These are phyloP conservation scores for Nymphalis c-album DNA, from an alignment of 2,888 invertebrate species.

Conservation along the genomic window DNA sequence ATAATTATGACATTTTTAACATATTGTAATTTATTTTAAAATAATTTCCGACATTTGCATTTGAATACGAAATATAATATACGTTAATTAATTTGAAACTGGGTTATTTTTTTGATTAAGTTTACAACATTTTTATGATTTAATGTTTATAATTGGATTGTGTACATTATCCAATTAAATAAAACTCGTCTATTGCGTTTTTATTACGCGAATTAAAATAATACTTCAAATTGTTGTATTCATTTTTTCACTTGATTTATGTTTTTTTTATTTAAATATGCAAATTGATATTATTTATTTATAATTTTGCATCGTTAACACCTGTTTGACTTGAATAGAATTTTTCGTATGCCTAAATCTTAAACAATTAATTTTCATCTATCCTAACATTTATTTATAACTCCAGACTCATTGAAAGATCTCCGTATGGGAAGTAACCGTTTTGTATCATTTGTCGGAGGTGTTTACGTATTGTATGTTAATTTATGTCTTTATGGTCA, in stretches of 20 bases:
- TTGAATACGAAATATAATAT: neutral
- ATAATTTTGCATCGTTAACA: too few species aligned
- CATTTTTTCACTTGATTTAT: too few species aligned
- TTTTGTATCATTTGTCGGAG: conserved; percentile 62
- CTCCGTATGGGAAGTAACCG: conserved; percentile 54
- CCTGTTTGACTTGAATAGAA: too few species aligned
- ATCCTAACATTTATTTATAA: neutral
- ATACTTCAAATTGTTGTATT: neutral
- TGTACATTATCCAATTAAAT: neutral
- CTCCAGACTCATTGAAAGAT: conserved; percentile 1
- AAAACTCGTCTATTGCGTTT: neutral
- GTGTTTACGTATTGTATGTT: conserved; percentile 70
- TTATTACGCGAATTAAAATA: neutral
- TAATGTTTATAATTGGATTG: too few species aligned
- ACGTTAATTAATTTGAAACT: neutral
- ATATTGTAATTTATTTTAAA: neutral
- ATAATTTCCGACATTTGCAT: neutral
- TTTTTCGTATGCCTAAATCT: too few species aligned
- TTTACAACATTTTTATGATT: too few species aligned
- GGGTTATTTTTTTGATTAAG: neutral
- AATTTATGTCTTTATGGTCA: conserved; percentile 63
- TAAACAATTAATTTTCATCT: too few species aligned
- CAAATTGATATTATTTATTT: too few species aligned
- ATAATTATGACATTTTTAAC: neutral
- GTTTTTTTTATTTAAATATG: too few species aligned